Evolutionary conservation across 2,113 vertebrate genomes (phyloP).

Genomic region (Anarrhichthys ocellatus): DNA sequence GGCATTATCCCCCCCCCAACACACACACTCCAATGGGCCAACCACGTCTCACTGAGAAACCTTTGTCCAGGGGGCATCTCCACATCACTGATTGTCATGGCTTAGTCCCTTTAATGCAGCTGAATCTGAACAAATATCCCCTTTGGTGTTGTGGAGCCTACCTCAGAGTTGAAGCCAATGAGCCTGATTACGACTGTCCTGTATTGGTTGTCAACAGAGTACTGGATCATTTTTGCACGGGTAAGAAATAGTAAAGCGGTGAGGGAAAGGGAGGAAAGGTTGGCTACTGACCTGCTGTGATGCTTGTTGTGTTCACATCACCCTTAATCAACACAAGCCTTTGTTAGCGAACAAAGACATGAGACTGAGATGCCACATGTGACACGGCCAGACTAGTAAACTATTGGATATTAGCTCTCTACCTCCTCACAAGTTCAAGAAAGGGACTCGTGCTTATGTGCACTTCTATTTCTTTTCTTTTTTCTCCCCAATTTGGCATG

Average conservation of each 20-base stretch:
- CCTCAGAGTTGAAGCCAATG: constrained; percentile 71
- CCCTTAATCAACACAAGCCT: constrained; percentile 51
- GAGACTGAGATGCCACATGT: constrained; percentile 56
- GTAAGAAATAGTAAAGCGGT: constrained; percentile 14
- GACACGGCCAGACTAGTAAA: constrained; percentile 53
- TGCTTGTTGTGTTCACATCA: constrained; percentile 45
- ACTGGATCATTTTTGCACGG: constrained; percentile 61
- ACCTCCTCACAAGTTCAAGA: constrained; percentile 76
- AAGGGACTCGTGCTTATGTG: constrained; percentile 80
- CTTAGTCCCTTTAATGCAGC: constrained; percentile 65
- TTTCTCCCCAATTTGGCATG: constrained; percentile 49
- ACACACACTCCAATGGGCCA: constrained; percentile 36
- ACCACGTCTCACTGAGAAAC: constrained; percentile 37
- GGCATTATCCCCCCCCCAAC: not conserved
- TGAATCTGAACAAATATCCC: constrained; percentile 63
- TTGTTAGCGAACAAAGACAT: constrained; percentile 54
- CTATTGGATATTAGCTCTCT: constrained; percentile 71
- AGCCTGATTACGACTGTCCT: constrained; percentile 51
- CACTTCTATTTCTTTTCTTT: constrained; percentile 57
- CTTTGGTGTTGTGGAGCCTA: constrained; percentile 64
- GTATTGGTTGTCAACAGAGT: constrained; percentile 53
- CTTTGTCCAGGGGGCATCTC: constrained; percentile 36
- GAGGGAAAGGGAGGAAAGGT: constrained; percentile 15
- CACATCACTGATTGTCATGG: constrained; percentile 50
- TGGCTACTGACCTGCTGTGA: constrained; percentile 61